Percentiles rank a stretch among this genome's conserved stretches.
These are phyloP conservation scores for Adineta ricciae DNA, from an alignment of 2,888 invertebrate species.

Conservation along the genomic window DNA sequence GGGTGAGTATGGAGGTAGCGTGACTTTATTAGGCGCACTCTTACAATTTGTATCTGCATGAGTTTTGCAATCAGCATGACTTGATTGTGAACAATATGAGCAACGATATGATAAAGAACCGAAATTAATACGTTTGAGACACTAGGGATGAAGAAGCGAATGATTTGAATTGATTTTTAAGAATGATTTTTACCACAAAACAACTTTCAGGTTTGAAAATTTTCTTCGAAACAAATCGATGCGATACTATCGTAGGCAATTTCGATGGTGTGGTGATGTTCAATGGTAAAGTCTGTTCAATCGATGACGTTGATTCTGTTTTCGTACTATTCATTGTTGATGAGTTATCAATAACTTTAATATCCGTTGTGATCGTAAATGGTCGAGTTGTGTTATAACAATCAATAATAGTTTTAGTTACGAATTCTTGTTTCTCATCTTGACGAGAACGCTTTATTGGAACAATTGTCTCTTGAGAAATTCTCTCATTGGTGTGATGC, in stretches of 20 bases:
- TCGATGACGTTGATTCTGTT: neutral
- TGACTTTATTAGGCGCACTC: neutral
- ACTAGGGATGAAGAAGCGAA: neutral
- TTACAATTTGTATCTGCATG: neutral
- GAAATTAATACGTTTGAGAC: constrained; percentile 15
- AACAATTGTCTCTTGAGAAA: neutral
- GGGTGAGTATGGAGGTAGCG: neutral
- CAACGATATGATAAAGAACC: constrained; percentile 10
- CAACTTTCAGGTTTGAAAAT: constrained; percentile 12
- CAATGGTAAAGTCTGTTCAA: neutral
- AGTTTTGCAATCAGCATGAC: neutral
- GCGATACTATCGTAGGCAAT: neutral
- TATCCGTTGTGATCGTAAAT: constrained; percentile 1
- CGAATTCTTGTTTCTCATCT: neutral
- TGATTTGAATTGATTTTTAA: too few relatives aligned
- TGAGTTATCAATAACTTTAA: neutral
- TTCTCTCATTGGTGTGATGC: neutral
- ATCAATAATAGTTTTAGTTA: neutral
- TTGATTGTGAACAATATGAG: constrained; percentile 1
- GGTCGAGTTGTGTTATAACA: neutral
- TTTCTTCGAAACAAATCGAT: constrained; percentile 12
- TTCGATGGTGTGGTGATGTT: neutral
- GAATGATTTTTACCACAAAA: neutral
- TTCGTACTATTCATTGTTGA: neutral
- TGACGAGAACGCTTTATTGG: neutral